Percentiles rank a stretch among this genome's conserved stretches.
Conservation (phyloP, 1,140 invertebrate species). For the Drosophila sucinea region DNA sequence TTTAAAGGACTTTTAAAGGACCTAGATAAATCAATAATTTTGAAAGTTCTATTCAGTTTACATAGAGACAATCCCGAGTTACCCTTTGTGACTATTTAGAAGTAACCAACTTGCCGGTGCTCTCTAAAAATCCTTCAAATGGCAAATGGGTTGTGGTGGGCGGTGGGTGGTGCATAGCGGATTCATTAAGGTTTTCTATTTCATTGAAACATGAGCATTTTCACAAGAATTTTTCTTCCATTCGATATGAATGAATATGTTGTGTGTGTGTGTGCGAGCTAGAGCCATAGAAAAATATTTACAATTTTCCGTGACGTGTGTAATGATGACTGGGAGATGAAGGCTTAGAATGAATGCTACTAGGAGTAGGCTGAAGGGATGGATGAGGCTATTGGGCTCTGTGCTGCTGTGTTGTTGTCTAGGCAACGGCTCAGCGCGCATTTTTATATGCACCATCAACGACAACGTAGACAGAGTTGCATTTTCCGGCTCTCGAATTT, state of each 20-base stretch:
- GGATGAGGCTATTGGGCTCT: conserved; percentile 18
- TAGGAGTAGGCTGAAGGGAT: conserved; percentile 20
- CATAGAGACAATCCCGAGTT: not conserved
- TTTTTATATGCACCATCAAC: conserved; percentile 35
- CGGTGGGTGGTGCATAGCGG: conserved; percentile 9
- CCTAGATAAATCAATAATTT: too few species aligned
- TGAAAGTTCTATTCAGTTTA: too few species aligned
- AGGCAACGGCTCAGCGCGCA: conserved; percentile 49
- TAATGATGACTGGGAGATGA: conserved; percentile 43
- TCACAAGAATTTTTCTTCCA: conserved; percentile 39
- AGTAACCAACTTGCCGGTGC: not conserved
- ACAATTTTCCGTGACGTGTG: conserved; percentile 29
- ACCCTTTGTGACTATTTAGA: not conserved
- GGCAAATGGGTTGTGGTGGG: not conserved
- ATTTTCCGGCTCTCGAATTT: conserved; percentile 60
- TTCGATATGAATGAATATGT: conserved; percentile 47
- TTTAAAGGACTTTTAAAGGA: too few species aligned
- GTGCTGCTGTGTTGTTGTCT: conserved; percentile 38
- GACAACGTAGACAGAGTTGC: conserved; percentile 36
- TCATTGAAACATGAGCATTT: conserved; percentile 55
- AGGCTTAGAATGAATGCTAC: conserved; percentile 36
- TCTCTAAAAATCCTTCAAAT: conserved; percentile 26
- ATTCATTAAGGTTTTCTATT: conserved; percentile 64
- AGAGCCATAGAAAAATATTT: conserved; percentile 35
- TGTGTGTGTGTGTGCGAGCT: not conserved